These are phyloP conservation scores for Erebia aethiops DNA, from an alignment of 2,888 invertebrate genomes.

Conservation along the genomic window DNA sequence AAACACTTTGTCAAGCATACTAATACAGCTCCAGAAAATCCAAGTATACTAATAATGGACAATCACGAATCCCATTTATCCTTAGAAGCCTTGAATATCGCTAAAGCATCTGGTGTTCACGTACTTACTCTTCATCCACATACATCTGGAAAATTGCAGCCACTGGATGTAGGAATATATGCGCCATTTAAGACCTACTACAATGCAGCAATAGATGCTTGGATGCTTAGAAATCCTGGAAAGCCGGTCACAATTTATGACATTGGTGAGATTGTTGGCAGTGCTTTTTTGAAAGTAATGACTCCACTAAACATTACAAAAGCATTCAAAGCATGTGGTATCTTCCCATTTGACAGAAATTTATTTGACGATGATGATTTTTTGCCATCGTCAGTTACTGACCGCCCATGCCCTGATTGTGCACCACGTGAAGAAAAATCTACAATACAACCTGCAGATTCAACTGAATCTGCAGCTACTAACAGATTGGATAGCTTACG, in stretches of 20 bases:
- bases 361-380: not conserved
- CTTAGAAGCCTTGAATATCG: not conserved
- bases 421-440: no score
- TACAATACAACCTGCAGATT: no score
- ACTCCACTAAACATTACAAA: not conserved
- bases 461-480: no score
- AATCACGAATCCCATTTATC: conserved; percentile 4
- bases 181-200: conserved; percentile 1
- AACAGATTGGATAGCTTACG: no score
- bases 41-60: conserved; percentile 2
- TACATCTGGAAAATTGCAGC: conserved; percentile 1
- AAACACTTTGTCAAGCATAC: not conserved
- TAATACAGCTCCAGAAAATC: conserved; percentile 2
- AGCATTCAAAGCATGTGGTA: conserved; percentile 1
- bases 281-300: not conserved
- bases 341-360: not conserved
- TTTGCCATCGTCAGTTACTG: not conserved
- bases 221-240: conserved; percentile 6
- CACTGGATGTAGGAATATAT: conserved; percentile 1
- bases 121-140: conserved; percentile 5
- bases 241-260: not conserved
- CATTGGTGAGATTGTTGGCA: not conserved
- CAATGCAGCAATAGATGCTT: conserved; percentile 3
- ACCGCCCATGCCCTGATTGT: no score
- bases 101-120: not conserved